Conservation (phyloP, 2,113 vertebrate species). For the Meles meles region DNA sequence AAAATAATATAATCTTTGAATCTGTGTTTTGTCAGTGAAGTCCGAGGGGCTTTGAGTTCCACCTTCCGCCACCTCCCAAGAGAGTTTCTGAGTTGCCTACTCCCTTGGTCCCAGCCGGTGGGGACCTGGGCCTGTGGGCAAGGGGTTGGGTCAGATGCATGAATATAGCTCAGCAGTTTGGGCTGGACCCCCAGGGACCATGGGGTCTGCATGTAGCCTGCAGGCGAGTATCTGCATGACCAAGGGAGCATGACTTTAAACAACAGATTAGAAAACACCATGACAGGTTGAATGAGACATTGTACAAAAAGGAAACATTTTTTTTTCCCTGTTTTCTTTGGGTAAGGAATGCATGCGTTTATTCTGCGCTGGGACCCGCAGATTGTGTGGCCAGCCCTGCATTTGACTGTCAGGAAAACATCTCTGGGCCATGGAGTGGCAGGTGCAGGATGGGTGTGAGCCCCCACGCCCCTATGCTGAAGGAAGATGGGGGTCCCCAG, state of each 20-base stretch:
- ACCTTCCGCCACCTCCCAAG: background rate
- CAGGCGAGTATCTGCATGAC: background rate
- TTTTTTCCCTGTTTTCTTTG: background rate
- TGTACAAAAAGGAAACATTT: background rate
- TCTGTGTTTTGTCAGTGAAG: background rate
- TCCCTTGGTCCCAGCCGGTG: background rate
- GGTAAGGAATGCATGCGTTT: background rate
- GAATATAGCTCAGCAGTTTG: background rate
- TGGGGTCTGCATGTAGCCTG: background rate
- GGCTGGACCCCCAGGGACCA: background rate
- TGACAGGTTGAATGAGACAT: background rate
- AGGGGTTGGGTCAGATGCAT: background rate
- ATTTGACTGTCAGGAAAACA: background rate
- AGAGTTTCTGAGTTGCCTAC: background rate
- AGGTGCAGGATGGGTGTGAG: background rate
- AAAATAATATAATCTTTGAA: background rate
- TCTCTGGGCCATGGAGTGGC: accelerated
- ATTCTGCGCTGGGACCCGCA: background rate
- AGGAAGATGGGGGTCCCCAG: background rate
- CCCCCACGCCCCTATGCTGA: accelerated
- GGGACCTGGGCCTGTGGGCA: background rate
- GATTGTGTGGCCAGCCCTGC: background rate
- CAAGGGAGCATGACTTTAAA: background rate
- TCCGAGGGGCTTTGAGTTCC: background rate
- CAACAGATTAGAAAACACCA: background rate